These are phyloP conservation scores for Lasioglossum vierecki DNA, from an alignment of 2,888 invertebrate species.

Conservation along the genomic window DNA sequence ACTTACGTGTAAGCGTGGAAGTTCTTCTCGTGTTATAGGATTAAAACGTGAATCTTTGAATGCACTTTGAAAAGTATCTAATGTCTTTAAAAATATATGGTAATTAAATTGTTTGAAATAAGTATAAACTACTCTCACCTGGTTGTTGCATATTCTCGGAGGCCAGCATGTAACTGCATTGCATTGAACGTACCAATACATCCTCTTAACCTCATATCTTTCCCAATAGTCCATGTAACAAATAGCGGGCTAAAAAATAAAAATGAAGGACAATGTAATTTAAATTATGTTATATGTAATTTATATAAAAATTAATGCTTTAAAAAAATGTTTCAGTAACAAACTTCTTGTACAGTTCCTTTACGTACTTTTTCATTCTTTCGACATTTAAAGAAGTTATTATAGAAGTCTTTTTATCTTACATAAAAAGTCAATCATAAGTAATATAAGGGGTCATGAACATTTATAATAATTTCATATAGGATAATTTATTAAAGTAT, in stretches of 20 bases:
- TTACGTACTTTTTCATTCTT: background rate
- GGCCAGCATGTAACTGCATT: conserved; percentile 96
- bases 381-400: background rate
- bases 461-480: background rate
- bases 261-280: background rate
- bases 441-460: background rate
- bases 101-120: conserved; percentile 40
- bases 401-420: background rate
- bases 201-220: conserved; percentile 96
- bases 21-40: conserved; percentile 97
- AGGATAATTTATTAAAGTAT: background rate
- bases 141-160: conserved; percentile 98
- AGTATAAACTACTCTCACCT: conserved; percentile 84
- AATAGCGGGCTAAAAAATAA: conserved; percentile 93
- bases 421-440: background rate
- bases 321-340: background rate
- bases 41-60: conserved; percentile 98
- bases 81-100: conserved; percentile 48
- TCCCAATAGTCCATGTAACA: conserved; percentile 99
- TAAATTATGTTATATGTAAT: background rate
- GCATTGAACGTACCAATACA: conserved; percentile 99
- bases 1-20: conserved; percentile 95
- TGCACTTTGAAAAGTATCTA: conserved; percentile 88
- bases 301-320: background rate
- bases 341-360: background rate